Conservation (phyloP, 2,888 invertebrate species). For the Anaspis maculata region DNA sequence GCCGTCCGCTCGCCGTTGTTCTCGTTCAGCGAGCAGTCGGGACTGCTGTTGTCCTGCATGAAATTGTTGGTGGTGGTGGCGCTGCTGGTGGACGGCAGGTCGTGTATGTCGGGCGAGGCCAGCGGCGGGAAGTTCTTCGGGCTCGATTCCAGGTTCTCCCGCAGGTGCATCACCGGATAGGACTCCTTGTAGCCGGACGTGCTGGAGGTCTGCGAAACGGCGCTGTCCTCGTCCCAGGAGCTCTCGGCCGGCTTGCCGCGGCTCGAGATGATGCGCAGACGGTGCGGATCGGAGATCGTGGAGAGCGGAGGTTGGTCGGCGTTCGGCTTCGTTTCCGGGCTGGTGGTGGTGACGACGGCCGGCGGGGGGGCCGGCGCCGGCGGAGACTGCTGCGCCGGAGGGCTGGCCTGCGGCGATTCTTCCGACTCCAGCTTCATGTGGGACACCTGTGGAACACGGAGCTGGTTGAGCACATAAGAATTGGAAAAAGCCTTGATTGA, state of each 20-base stretch:
- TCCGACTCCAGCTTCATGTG: constrained; percentile 45
- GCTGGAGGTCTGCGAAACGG: constrained; percentile 72
- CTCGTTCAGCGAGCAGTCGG: constrained; percentile 57
- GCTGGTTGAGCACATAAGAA: too few relatives aligned
- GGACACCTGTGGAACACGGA: constrained; percentile 40
- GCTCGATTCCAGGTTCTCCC: constrained; percentile 36
- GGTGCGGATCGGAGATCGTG: constrained; percentile 31
- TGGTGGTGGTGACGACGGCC: constrained; percentile 8
- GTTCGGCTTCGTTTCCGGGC: neutral
- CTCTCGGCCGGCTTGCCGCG: constrained; percentile 50
- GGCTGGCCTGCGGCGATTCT: constrained; percentile 21
- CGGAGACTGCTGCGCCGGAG: constrained; percentile 25
- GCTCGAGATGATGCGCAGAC: constrained; percentile 36
- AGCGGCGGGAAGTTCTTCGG: constrained; percentile 48
- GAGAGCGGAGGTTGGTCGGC: constrained; percentile 16
- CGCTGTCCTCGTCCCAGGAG: constrained; percentile 70
- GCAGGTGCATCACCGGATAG: constrained; percentile 41
- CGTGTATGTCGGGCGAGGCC: constrained; percentile 55
- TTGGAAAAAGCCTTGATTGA: too few relatives aligned
- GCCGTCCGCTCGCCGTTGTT: constrained; percentile 60
- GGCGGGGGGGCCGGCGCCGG: constrained; percentile 19
- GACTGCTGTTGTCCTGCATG: constrained; percentile 47
- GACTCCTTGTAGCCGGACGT: constrained; percentile 78
- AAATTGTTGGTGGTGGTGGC: constrained; percentile 45
- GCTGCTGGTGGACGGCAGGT: constrained; percentile 47